Conservation (phyloP, 2,888 invertebrate genomes). For the Orchesellides sinensis region DNA sequence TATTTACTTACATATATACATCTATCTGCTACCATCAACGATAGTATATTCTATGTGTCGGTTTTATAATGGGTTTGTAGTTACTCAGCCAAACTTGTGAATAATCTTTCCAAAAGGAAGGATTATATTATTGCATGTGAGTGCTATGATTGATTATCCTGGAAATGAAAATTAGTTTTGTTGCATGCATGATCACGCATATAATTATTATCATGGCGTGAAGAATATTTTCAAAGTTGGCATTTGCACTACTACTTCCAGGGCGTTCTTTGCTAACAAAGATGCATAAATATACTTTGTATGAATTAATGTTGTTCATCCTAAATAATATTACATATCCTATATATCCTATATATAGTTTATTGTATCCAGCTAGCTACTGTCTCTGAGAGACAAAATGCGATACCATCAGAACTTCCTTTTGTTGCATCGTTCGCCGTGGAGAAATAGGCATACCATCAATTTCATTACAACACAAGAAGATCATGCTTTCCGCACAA, state of each 20-base stretch:
- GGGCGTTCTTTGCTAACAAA: background rate
- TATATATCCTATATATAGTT: background rate
- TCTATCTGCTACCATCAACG: too few relatives aligned
- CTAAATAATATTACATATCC: background rate
- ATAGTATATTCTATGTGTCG: too few relatives aligned
- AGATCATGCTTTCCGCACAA: background rate
- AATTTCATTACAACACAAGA: background rate
- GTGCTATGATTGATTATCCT: slow-evolving; percentile 47
- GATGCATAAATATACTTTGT: background rate
- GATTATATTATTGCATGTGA: slow-evolving; percentile 17
- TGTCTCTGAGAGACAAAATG: slow-evolving; percentile 7
- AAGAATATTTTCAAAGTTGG: slow-evolving; percentile 54
- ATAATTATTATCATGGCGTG: slow-evolving; percentile 57
- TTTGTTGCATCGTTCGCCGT: slow-evolving; percentile 23
- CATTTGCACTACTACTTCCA: slow-evolving; percentile 9
- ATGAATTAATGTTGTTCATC: background rate
- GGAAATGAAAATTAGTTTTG: slow-evolving; percentile 61
- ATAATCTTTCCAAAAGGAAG: background rate
- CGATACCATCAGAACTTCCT: slow-evolving; percentile 29
- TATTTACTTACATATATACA: too few relatives aligned
- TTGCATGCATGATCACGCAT: slow-evolving; percentile 63
- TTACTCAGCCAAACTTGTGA: background rate
- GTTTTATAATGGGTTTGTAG: too few relatives aligned
- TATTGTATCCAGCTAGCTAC: background rate
- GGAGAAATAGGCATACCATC: background rate